Evolutionary conservation across 2,888 invertebrate genomes (phyloP), one percentile per base, ranked within the genome.

Genomic region (Spodoptera exigua): DNA sequence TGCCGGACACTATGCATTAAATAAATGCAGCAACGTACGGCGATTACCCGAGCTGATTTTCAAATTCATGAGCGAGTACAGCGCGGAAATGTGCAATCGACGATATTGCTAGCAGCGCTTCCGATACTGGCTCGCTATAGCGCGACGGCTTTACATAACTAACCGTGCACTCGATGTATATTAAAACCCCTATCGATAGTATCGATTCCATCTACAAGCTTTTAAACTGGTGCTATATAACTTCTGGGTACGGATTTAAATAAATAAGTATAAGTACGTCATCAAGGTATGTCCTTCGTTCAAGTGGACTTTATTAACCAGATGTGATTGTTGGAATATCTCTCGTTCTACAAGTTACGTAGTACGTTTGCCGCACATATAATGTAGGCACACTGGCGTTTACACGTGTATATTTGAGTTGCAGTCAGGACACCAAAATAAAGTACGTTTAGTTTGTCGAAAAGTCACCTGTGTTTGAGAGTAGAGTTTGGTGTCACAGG

Each of bases 21-120:
- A 58, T 52, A 51, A 39, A 57, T 61, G 41, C 52, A 37, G 52
- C 45, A 36, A 44, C 46, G 59, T 41, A 17, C 60, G 45, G 9
- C 59, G 53, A 67, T 69, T 67, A 67, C 61, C 57, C 34, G 53
- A 39, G 40, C 67, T 74, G 73, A 78, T 81, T 78, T 80, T 74
- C 73, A 74, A 83, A 82, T 83, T 79, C 83, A 84, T 80, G 82
- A 83, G 43, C 48, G 54, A 53, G 56, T 53, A 32, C 60, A 18
- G 36, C 61, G 72, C 78, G 82, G 82, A 82, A 82, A 80, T 81
- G 80, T 82, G 77, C 84, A 80, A 80, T 86, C 79, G 76, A 51
- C 76, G 80, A 80, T 83, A 82, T 86, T 83, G 80, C 79, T 37
- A 32, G 39, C 48, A 51, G 40, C 56, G 74, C 75, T 74, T 73